Conservation (phyloP, 2,113 vertebrate species). For the Vidua macroura region DNA sequence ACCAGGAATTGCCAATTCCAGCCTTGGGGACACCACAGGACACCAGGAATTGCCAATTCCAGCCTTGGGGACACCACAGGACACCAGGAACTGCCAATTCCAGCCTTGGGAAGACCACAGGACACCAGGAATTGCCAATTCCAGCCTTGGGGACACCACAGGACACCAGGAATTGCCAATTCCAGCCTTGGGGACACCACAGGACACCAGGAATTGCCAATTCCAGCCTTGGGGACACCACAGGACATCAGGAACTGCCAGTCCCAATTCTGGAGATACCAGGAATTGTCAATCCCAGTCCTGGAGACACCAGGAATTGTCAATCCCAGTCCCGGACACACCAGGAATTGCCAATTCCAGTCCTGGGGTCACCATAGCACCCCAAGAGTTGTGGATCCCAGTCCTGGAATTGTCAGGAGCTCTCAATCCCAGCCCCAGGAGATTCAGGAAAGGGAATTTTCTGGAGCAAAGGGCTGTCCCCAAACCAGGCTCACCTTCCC, state of each 20-base stretch:
- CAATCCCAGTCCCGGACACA: too few relatives aligned
- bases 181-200: accelerated
- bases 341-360: too few relatives aligned
- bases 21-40: too few relatives aligned
- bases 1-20: neutral
- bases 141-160: accelerated
- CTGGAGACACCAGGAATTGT: neutral
- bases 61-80: too few relatives aligned
- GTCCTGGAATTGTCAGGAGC: accelerated
- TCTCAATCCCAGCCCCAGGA: neutral
- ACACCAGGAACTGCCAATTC: neutral
- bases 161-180: too few relatives aligned
- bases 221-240: too few relatives aligned
- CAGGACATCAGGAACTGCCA: neutral
- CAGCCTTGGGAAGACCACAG: too few relatives aligned
- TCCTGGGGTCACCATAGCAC: neutral
- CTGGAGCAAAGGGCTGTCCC: neutral
- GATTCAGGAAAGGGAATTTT: neutral
- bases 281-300: too few relatives aligned
- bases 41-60: neutral
- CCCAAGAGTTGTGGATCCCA: too few relatives aligned
- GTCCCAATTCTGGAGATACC: too few relatives aligned
- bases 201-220: neutral
- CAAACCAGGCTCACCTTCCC: neutral
- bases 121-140: neutral